Conservation (phyloP, 2,888 invertebrate species). For the Hoplodrina blanda region DNA sequence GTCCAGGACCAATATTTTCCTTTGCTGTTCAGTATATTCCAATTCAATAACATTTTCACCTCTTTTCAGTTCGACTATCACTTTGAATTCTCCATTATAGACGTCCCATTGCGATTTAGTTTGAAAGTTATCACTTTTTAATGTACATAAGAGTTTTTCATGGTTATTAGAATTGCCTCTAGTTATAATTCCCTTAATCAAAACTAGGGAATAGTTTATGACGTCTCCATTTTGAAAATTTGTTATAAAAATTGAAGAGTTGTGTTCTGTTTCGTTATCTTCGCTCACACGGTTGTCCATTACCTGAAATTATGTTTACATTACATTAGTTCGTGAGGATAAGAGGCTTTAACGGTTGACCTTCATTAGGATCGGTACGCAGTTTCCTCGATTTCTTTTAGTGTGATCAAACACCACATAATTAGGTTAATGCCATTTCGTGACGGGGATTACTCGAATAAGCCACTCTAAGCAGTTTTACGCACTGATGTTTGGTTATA, state of each 20-base stretch:
- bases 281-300: slow-evolving; percentile 87
- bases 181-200: slow-evolving; percentile 91
- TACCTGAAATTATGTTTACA: slow-evolving; percentile 83
- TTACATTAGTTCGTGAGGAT: slow-evolving; percentile 62
- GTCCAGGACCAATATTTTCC: slow-evolving; percentile 86
- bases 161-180: slow-evolving; percentile 83
- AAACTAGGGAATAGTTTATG: slow-evolving; percentile 91
- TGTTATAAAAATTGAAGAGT: slow-evolving; percentile 86
- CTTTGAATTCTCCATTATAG: slow-evolving; percentile 93
- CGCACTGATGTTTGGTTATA: slow-evolving; percentile 57
- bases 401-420: slow-evolving; percentile 70
- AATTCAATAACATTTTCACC: slow-evolving; percentile 92
- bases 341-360: slow-evolving; percentile 63
- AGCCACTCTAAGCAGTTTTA: slow-evolving; percentile 34
- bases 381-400: slow-evolving; percentile 72
- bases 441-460: slow-evolving; percentile 42
- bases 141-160: slow-evolving; percentile 83
- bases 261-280: slow-evolving; percentile 85
- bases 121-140: slow-evolving; percentile 82
- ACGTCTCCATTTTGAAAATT: slow-evolving; percentile 92
- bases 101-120: slow-evolving; percentile 91
- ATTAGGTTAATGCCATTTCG: slow-evolving; percentile 71
- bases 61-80: slow-evolving; percentile 91
- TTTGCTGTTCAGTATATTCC: slow-evolving; percentile 87
- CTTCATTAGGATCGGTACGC: slow-evolving; percentile 69